phyloP scores from a whole-genome alignment of 2,888 invertebrate species.

The Meta bourneti region DNA sequence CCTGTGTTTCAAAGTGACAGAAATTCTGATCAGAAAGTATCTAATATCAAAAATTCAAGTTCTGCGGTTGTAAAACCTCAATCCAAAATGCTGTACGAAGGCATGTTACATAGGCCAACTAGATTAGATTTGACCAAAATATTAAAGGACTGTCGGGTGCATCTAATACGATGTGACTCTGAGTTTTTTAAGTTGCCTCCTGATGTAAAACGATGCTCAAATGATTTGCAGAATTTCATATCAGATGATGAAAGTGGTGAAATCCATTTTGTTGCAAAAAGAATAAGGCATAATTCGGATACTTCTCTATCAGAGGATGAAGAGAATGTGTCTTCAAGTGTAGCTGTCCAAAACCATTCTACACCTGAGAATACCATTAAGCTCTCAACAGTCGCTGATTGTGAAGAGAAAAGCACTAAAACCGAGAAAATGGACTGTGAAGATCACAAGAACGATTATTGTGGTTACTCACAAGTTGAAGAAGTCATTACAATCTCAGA shows the following conservation, averaged over 20 bases:
- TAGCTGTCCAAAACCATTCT: neutral
- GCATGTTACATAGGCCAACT: neutral
- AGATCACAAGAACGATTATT: too few relatives aligned
- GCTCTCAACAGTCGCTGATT: too few relatives aligned
- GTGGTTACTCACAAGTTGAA: slow-evolving; percentile 61
- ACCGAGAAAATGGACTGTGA: too few relatives aligned
- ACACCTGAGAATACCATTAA: too few relatives aligned
- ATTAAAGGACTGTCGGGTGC: slow-evolving; percentile 4
- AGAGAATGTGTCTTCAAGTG: neutral
- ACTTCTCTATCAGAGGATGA: too few relatives aligned
- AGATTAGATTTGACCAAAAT: neutral
- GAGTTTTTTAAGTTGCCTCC: slow-evolving; percentile 30
- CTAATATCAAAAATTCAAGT: neutral
- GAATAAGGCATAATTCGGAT: too few relatives aligned
- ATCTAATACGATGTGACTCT: slow-evolving; percentile 34
- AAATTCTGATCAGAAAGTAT: neutral
- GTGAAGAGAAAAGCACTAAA: too few relatives aligned
- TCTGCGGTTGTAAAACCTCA: neutral
- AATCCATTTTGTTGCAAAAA: too few relatives aligned
- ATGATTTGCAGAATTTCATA: too few relatives aligned
- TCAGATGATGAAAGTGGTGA: too few relatives aligned
- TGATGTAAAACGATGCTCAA: neutral
- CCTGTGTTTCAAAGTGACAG: neutral
- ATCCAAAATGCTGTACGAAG: neutral
- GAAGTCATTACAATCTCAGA: slow-evolving; percentile 67